Evolutionary conservation across 1,140 invertebrate genomes (phyloP), one percentile per base, ranked within the genome.

Genomic region (Drosophila truncata): DNA sequence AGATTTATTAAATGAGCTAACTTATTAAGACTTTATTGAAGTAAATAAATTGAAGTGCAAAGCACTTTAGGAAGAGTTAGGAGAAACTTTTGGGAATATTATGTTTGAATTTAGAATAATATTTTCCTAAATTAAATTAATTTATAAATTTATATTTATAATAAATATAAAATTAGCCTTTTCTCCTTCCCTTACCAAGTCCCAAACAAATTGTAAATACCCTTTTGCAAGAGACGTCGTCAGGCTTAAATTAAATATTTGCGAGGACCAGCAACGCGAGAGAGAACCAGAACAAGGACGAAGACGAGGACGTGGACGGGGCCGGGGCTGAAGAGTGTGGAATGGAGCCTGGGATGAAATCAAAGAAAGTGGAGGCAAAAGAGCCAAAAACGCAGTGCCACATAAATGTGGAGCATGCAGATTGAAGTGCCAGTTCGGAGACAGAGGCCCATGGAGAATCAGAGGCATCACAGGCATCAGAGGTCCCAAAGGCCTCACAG

Each of bases 371-470:
- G 60, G 58, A 60, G 72, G 33, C 62, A 61, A 66, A 60, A 64
- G 61, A 80, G 44, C 70, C 80, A 52, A 77, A 86, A 85, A 88
- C 46, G 62, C 80, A 80, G 50, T 52, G 70, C 70, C 83, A 80
- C 83, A 87, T 86, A 80, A 87, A 88, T 87, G 80, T 88, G 83
- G 83, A 65, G 67, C 83, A 87, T 88, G 77, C 84, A 88, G 80
- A 87, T 88, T 87, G 83, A 87, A 87, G 83, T 87, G 83, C 73
- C 80, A 62, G 33, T 37, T 62, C 46, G 46, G 39, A 60, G 52
- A 58, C 47, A 58, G 50, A 47, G 31, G 20, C 50, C 54, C 46
- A 55, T 41, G 46, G 25, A 78, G 75, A 78, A 69, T 78, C 74
- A 50, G 35, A 49, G 50, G 29, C 57, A 44, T 42, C 33, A 25